Conservation (phyloP, 2,113 vertebrate species). For the Bagarius yarrelli region DNA sequence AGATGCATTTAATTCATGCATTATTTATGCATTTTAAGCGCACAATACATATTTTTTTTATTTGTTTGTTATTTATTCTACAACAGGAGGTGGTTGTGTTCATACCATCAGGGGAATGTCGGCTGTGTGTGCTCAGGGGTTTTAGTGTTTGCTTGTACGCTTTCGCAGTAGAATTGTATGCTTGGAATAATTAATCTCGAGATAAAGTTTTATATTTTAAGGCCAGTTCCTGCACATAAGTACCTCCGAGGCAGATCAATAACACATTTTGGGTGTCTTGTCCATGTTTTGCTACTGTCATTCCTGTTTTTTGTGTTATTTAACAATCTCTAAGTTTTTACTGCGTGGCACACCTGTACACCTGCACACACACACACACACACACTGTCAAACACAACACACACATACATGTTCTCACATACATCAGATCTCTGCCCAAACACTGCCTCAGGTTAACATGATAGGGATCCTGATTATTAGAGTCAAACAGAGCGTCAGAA, state of each 20-base stretch:
- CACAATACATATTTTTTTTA: too few relatives aligned
- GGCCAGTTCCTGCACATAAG: neutral
- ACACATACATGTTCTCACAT: conserved; percentile 27
- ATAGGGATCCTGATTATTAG: conserved; percentile 14
- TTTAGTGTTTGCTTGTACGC: neutral
- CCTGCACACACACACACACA: conserved; percentile 9
- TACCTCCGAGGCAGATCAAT: neutral
- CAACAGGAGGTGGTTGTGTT: neutral
- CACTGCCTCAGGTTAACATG: conserved; percentile 40
- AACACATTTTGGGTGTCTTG: neutral
- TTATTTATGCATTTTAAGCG: too few relatives aligned
- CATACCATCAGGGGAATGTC: neutral
- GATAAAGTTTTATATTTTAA: neutral
- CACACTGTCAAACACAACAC: conserved; percentile 41
- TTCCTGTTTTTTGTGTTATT: neutral
- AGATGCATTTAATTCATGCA: too few relatives aligned
- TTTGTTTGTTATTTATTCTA: neutral
- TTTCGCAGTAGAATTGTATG: neutral
- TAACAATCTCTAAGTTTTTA: neutral
- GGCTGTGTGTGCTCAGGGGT: neutral
- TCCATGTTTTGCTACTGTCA: neutral
- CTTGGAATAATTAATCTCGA: neutral
- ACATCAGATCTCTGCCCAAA: conserved; percentile 32
- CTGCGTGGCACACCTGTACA: conserved; percentile 15
- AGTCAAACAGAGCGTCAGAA: conserved; percentile 20